phyloP scores from a whole-genome alignment of 1,140 invertebrate species.

The Leguminivora glycinivorella region DNA sequence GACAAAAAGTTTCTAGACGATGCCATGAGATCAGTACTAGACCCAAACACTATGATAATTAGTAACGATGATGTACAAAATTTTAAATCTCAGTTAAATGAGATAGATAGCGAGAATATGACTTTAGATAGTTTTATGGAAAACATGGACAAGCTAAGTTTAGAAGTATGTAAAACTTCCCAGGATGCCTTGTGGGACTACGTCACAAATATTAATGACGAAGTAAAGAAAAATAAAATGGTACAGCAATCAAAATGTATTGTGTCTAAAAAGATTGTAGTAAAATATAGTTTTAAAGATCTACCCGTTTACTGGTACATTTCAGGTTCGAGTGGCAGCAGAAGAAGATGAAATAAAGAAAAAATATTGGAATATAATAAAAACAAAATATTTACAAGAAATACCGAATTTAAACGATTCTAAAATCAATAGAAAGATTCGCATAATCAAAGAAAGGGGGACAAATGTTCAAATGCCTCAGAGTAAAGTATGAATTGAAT shows the following conservation, averaged over 20 bases:
- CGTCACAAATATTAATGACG: slow-evolving; percentile 64
- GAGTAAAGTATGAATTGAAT: slow-evolving; percentile 56
- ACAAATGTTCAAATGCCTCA: slow-evolving; percentile 70
- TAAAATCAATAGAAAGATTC: slow-evolving; percentile 58
- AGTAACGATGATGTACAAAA: slow-evolving; percentile 55
- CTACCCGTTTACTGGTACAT: background rate
- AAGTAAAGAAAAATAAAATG: slow-evolving; percentile 69
- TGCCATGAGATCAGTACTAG: slow-evolving; percentile 64
- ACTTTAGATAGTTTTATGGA: slow-evolving; percentile 64
- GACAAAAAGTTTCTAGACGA: slow-evolving; percentile 67
- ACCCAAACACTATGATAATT: slow-evolving; percentile 55
- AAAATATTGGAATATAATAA: slow-evolving; percentile 68
- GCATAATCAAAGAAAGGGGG: slow-evolving; percentile 66
- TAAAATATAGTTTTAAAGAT: background rate
- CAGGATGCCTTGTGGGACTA: slow-evolving; percentile 69
- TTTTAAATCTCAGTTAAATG: slow-evolving; percentile 59
- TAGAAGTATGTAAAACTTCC: slow-evolving; percentile 70
- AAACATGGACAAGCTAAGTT: slow-evolving; percentile 68
- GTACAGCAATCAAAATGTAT: slow-evolving; percentile 41
- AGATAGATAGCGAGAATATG: slow-evolving; percentile 59
- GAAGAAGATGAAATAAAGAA: slow-evolving; percentile 73
- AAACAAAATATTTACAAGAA: slow-evolving; percentile 63
- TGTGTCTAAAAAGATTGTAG: background rate
- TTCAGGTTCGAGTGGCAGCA: slow-evolving; percentile 63
- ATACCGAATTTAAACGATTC: slow-evolving; percentile 44